Evolutionary conservation across 2,113 vertebrate species (phyloP).

Genomic region (Bucco capensis): DNA sequence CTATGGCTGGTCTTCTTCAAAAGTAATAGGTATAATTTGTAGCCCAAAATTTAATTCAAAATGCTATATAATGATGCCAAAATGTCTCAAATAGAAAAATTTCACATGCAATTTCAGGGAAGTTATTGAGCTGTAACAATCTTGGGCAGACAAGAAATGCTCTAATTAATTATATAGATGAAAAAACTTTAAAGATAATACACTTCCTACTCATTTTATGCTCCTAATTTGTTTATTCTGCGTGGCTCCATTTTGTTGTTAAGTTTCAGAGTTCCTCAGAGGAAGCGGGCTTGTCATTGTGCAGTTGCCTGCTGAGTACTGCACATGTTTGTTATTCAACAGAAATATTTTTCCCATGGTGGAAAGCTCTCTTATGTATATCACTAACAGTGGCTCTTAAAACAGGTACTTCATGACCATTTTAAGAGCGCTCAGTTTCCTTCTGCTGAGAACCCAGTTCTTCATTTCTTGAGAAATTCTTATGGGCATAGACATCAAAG

Average conservation of each 20-base stretch:
- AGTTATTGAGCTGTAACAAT: background rate
- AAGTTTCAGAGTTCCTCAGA: background rate
- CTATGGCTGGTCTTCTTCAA: background rate
- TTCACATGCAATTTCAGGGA: background rate
- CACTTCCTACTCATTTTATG: background rate
- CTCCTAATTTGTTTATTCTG: background rate
- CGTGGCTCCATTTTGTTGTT: background rate
- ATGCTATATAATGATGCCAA: background rate
- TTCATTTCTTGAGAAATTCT: background rate
- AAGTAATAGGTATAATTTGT: background rate
- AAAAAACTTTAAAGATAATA: background rate
- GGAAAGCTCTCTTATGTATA: background rate
- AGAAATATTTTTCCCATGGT: background rate
- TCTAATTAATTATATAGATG: background rate
- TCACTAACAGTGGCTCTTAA: background rate
- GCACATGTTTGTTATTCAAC: background rate
- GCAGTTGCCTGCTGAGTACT: background rate
- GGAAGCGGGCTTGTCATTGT: background rate
- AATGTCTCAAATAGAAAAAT: constrained; percentile 51
- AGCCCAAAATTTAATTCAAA: background rate
- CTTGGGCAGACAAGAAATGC: background rate
- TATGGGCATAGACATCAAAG: background rate
- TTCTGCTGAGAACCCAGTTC: background rate
- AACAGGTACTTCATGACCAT: background rate
- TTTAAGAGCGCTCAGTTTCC: background rate